Base-by-base conservation (phyloP, 1,140 invertebrate species). In the Saccostrea cuccullata region DNA sequence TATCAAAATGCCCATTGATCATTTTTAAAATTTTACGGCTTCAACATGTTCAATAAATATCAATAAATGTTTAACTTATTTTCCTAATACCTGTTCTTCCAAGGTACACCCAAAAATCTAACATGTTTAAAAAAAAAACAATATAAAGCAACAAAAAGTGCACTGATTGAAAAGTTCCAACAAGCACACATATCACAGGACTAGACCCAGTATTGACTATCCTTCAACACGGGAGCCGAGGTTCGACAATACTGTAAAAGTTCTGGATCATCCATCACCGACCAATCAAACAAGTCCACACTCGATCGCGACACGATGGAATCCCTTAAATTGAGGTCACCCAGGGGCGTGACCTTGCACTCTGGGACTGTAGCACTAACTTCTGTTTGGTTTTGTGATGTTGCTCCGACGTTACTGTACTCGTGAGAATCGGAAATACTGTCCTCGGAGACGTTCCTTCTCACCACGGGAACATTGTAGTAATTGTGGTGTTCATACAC, bases 181-280 rank as follows among this genome's bases (percentile, higher is more conserved):
- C 15, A 55, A 84, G 17, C 82, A 84, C 17, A 83, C 23, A 84
- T 84, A 84, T 56, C 40, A 55, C 82, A 84, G 6, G 47, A 88
- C 87, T 89, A 94, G 26, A 94, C 91, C 93, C 93, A 94, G 87
- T 94, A 94, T 85, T 94, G 92, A 83, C 91, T 94, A 40, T 92
- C 90, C 47, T 91, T 89, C 86, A 94, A 89, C 23, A 93, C 92
- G 30, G 93, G 93, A 26, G 92, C 91, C 55, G 91, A 91, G 55
- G 91, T 93, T 36, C 91, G 83, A 88, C 91, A 93, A 73, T 93
- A 92, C 87, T 94, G 91, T 56, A 94, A 85, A 56, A 94, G 85
- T 86, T 94, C 93, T 40, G 93, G 93, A 56, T 93, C 93, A 90
- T 87, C 86, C 23, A 92, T 89, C 47, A 92, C 56, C 1, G 89